A percentile compares a stretch with the other conserved stretches of the same genome.
Evolutionary conservation across 2,888 invertebrate species (phyloP).

Genomic region (Spodoptera exigua): DNA sequence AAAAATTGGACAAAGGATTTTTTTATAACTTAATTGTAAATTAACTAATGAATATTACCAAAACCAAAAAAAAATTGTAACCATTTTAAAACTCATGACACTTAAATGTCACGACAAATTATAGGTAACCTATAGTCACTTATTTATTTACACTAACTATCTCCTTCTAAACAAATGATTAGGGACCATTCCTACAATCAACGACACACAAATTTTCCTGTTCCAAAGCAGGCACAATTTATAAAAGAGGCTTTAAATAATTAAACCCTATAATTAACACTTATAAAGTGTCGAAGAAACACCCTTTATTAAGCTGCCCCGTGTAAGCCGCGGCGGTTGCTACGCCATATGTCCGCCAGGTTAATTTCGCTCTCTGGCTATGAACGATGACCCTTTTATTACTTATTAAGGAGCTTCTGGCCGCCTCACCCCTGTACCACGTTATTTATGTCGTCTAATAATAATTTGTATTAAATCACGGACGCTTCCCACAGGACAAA

Average conservation of each 20-base stretch:
- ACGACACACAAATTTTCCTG: slow-evolving; percentile 8
- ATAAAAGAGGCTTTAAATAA: slow-evolving; percentile 43
- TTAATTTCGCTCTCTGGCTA: slow-evolving; percentile 79
- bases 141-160: too few relatives aligned
- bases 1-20: too few relatives aligned
- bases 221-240: slow-evolving; percentile 3
- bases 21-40: too few relatives aligned
- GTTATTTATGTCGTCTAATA: slow-evolving; percentile 89
- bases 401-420: slow-evolving; percentile 87
- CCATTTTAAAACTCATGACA: neutral
- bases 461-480: slow-evolving; percentile 90
- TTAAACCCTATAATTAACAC: slow-evolving; percentile 50
- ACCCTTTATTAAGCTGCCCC: slow-evolving; percentile 59
- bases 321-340: slow-evolving; percentile 58
- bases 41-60: too few relatives aligned
- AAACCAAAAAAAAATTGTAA: too few relatives aligned
- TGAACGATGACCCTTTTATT: slow-evolving; percentile 89
- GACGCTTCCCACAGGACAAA: slow-evolving; percentile 84
- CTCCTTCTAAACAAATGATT: too few relatives aligned
- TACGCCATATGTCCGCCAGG: slow-evolving; percentile 78
- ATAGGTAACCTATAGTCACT: too few relatives aligned
- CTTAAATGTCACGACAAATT: too few relatives aligned
- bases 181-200: neutral
- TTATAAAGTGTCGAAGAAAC: slow-evolving; percentile 47
- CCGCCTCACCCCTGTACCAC: slow-evolving; percentile 76